These are phyloP conservation scores for Tetragonula clypearis DNA, from an alignment of 1,140 invertebrate genomes.

Conservation along the genomic window DNA sequence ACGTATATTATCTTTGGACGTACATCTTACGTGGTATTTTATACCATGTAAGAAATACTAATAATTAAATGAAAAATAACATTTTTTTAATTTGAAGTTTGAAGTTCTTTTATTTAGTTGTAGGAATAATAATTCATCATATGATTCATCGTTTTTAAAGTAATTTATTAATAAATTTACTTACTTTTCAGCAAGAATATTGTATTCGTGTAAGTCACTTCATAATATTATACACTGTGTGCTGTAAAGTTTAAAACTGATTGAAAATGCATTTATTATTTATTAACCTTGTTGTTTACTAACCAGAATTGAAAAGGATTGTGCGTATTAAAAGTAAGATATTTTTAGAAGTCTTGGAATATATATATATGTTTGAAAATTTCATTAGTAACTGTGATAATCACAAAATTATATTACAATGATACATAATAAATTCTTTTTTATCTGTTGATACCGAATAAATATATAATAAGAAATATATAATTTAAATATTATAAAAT, in stretches of 20 bases:
- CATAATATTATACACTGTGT: conserved; percentile 59
- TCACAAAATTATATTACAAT: conserved; percentile 9
- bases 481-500: neutral
- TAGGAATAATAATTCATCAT: conserved; percentile 2
- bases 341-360: conserved; percentile 36
- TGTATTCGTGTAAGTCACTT: conserved; percentile 79
- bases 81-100: neutral
- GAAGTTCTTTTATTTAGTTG: neutral
- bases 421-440: conserved; percentile 2
- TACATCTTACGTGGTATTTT: neutral
- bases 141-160: conserved; percentile 12
- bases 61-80: neutral
- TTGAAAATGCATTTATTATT: conserved; percentile 54
- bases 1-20: neutral
- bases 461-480: neutral
- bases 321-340: conserved; percentile 52
- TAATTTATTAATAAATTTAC: conserved; percentile 68
- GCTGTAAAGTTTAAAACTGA: conserved; percentile 45
- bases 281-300: conserved; percentile 55
- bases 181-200: conserved; percentile 81
- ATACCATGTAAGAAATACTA: neutral
- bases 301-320: conserved; percentile 49
- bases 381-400: neutral
- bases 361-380: conserved; percentile 18
- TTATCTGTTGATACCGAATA: neutral